Evolutionary conservation across 2,113 vertebrate species (phyloP).

Genomic region (Petromus typicus): DNA sequence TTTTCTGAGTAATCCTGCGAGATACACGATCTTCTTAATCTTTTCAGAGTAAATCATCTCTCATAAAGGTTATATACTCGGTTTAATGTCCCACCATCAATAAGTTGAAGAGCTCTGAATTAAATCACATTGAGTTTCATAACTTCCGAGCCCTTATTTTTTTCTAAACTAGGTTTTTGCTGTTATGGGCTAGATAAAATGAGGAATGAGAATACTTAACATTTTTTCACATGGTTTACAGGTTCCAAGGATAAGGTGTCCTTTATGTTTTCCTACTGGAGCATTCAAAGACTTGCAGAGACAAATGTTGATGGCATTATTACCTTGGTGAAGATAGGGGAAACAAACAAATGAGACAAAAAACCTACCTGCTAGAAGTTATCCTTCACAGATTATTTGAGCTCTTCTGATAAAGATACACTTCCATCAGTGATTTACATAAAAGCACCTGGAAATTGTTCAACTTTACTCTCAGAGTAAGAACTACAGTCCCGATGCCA

Average conservation of each 20-base stretch:
- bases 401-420: not conserved
- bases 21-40: not conserved
- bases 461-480: not conserved
- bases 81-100: not conserved
- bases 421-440: not conserved
- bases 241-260: not conserved
- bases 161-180: not conserved
- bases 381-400: conserved; percentile 12
- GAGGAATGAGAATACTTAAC: not conserved
- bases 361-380: not conserved
- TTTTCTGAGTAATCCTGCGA: not conserved
- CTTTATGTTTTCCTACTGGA: not conserved
- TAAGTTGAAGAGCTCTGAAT: not conserved
- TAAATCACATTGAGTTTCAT: not conserved
- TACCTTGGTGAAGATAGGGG: not conserved
- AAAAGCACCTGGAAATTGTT: not conserved
- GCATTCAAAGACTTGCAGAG: not conserved
- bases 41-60: not conserved
- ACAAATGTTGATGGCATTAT: conserved; percentile 8
- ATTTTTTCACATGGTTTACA: not conserved
- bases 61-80: not conserved
- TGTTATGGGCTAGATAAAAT: not conserved
- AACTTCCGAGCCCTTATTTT: not conserved
- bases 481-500: not conserved
- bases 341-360: not conserved